Base-by-base conservation (phyloP, 2,888 invertebrate genomes). In the Selenia dentaria region DNA sequence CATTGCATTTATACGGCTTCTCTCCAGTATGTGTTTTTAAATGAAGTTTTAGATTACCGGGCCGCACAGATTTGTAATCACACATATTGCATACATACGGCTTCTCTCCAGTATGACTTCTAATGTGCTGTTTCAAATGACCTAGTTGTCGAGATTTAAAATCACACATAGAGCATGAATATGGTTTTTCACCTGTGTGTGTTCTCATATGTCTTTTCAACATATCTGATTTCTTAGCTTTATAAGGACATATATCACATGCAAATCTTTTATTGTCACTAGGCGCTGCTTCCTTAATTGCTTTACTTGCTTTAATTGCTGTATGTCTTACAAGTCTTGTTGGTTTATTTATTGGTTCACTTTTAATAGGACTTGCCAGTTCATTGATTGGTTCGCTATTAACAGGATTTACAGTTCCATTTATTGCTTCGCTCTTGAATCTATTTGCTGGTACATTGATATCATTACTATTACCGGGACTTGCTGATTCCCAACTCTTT, bases 181-280 rank as follows among this genome's bases (percentile, higher is more conserved):
- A 45, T 1, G 45, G 45, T 10, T 45, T 45, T 10, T 45, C 45
- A 1, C 45, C 45, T 0, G 45, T 45, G 8, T 45, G 45, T 2
- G 45, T 45, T 12, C 38, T 14, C 28, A 45, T 28, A 8, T 45
- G 45, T 1, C 45, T 9, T 29, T 28, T 38, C 8, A 45, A 28
- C 3, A 38, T 38, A 25, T 45, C 45, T 3, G 26, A 10, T 28
- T 45, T 45, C 10, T 20, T 33, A 9, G 45, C 38, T 34, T 9
- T 24, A 18, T 45, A 45, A 3, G 33, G 24, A 18, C 45, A 45
- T 1, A 33, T 10, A 6, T 34, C 16, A 18, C 45, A 45, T 12
- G 38, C 34, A 29, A 45, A 45, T 25, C 10, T 10, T 10, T 32
- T 45, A 4, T 29, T 28, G 0, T 22, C 34, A n/a, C 8, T 22